Evolutionary conservation across 2,113 vertebrate species (phyloP).

Genomic region (Caranx ignobilis): DNA sequence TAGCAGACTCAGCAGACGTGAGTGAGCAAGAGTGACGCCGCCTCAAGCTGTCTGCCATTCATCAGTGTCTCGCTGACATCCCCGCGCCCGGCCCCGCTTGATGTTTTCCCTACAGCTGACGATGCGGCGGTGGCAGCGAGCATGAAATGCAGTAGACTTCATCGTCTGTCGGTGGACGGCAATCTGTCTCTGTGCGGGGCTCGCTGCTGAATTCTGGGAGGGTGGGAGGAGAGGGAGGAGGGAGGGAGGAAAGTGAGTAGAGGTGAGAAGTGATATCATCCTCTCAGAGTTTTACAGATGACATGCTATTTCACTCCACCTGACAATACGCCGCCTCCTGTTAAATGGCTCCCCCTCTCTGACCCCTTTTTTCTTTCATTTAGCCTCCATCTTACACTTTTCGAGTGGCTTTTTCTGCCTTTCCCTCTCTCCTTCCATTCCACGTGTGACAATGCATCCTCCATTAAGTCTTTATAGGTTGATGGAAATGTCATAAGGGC

Average conservation of each 20-base stretch:
- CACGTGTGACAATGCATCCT: conserved; percentile 67
- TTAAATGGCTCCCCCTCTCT: conserved; percentile 27
- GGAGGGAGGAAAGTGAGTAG: not conserved
- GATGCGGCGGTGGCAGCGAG: conserved; percentile 25
- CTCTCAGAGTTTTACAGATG: conserved; percentile 44
- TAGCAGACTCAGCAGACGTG: conserved; percentile 64
- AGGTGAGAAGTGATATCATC: conserved; percentile 38
- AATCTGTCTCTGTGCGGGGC: conserved; percentile 13
- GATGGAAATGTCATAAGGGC: conserved; percentile 76
- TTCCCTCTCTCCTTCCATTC: conserved; percentile 45
- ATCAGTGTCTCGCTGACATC: conserved; percentile 53
- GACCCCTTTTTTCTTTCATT: conserved; percentile 28
- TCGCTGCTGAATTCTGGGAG: conserved; percentile 12
- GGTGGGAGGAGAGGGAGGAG: not conserved
- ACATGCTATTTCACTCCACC: conserved; percentile 45
- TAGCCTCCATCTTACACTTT: conserved; percentile 38
- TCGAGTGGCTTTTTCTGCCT: conserved; percentile 49
- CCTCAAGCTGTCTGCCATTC: conserved; percentile 61
- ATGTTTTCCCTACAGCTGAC: conserved; percentile 53
- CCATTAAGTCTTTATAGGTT: conserved; percentile 72
- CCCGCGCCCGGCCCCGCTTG: conserved; percentile 31
- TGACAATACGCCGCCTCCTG: conserved; percentile 29
- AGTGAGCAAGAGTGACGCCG: conserved; percentile 50
- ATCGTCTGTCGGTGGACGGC: conserved; percentile 13
- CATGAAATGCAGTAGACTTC: conserved; percentile 44